Base-by-base conservation (phyloP, 1,140 invertebrate genomes). In the Ceratina japonica region DNA sequence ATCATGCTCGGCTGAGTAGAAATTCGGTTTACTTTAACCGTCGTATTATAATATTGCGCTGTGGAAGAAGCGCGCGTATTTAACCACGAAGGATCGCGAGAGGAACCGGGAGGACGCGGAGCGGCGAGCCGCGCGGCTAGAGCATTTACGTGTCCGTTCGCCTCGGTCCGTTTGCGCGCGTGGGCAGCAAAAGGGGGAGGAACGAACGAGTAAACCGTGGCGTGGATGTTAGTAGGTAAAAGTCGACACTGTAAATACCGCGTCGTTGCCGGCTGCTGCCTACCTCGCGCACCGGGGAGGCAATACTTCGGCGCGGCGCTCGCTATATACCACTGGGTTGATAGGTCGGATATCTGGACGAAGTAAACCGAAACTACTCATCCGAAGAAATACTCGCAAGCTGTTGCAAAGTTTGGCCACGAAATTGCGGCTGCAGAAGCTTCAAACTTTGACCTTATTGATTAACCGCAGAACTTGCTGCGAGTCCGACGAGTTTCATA, bases 241-340 rank as follows among this genome's bases (percentile, higher is more conserved):
- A 85, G 83, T 79, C 75, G 52, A 71, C 71, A 85, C 71, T 79
- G 83, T 86, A 86, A 86, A 86, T 86, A 86, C 84, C 79, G 81
- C 81, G 56, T 85, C 79, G 75, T 77, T 65, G 84, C 83, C 84
- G 82, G 82, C 83, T 86, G 84, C 83, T 85, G 82, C 83, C 83
- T 86, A 86, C 80, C 75, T 86, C 80, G 84, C 84, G 79, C 81
- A 66, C 83, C 79, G 31, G 82, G 82, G 82, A 84, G 79, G 72
- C 83, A 71, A 44, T 44, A 44, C 37, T 85, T 71, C 75, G 79
- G 79, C 69, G 78, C 75, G 62, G 74, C 82, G 71, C 79, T 85
- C 58, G 61, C 71, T 52, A 62, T 74, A 83, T 69, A 65, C 73
- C 56, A 31, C 37, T 7, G 10, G 37, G 37, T 44, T 44, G 37